phyloP scores from a whole-genome alignment of 1,140 invertebrate species.

The Camponotus vicinus region DNA sequence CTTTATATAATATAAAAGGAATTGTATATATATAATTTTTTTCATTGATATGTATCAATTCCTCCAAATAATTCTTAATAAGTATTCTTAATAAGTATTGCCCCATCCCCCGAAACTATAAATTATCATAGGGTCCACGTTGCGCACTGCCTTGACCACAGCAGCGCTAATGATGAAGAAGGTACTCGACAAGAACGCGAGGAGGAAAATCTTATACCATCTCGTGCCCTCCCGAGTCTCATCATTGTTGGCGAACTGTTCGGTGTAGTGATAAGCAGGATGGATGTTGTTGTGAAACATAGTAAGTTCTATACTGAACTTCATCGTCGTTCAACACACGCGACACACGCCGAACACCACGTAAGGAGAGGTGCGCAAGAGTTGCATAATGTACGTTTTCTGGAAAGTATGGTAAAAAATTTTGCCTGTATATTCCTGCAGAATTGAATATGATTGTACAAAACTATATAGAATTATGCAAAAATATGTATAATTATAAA shows the following conservation, averaged over 20 bases:
- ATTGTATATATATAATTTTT: no score
- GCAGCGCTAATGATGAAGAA: constrained; percentile 86
- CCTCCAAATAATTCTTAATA: no score
- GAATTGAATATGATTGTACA: no score
- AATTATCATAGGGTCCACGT: constrained; percentile 86
- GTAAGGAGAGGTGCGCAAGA: background rate
- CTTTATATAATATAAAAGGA: no score
- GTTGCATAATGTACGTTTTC: background rate
- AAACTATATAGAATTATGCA: no score
- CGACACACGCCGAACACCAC: background rate
- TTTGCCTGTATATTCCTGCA: no score
- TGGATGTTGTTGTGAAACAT: constrained; percentile 83
- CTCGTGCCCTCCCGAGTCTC: constrained; percentile 81
- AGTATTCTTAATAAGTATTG: no score
- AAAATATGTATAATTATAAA: no score
- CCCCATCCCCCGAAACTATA: constrained; percentile 84
- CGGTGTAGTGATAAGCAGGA: constrained; percentile 81
- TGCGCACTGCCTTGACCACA: constrained; percentile 84
- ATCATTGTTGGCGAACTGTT: constrained; percentile 82
- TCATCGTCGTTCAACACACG: constrained; percentile 73
- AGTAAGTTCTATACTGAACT: constrained; percentile 80
- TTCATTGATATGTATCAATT: constrained; percentile 17
- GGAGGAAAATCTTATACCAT: constrained; percentile 84
- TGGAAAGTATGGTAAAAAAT: no score
- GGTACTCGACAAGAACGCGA: constrained; percentile 86